Conservation (phyloP, 2,797 vertebrate genomes). For the Danio choprae region DNA sequence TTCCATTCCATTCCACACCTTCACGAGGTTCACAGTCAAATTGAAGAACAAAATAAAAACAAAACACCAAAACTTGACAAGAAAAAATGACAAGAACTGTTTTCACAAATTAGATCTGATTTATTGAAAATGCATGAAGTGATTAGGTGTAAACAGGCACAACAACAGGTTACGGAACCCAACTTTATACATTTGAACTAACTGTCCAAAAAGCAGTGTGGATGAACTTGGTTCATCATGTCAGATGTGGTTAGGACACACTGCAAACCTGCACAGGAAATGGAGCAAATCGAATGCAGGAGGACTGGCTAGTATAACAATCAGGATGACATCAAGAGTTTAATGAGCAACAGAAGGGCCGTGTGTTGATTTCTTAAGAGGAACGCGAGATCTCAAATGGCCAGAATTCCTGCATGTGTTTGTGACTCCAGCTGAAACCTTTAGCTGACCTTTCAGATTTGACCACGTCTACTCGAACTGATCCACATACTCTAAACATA, state of each 20-base stretch:
- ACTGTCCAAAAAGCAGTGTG: neutral
- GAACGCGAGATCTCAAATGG: constrained; percentile 34
- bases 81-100: no score
- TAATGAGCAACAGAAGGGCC: constrained; percentile 46
- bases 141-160: no score
- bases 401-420: constrained; percentile 17
- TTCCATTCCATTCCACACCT: no score
- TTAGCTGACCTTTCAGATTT: constrained; percentile 1
- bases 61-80: no score
- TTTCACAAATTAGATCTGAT: no score
- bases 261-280: constrained; percentile 26
- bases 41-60: no score
- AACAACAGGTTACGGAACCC: no score
- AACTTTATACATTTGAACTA: no score
- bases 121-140: no score
- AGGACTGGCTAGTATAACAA: constrained; percentile 43
- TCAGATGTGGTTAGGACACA: constrained; percentile 10
- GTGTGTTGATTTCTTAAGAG: constrained; percentile 29
- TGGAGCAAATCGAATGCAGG: constrained; percentile 16
- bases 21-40: no score
- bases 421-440: constrained; percentile 20
- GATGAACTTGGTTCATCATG: neutral
- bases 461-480: neutral
- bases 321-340: constrained; percentile 39
- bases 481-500: neutral